These are phyloP conservation scores for Dufourea novaeangliae DNA, from an alignment of 1,140 invertebrate genomes.

Conservation along the genomic window DNA sequence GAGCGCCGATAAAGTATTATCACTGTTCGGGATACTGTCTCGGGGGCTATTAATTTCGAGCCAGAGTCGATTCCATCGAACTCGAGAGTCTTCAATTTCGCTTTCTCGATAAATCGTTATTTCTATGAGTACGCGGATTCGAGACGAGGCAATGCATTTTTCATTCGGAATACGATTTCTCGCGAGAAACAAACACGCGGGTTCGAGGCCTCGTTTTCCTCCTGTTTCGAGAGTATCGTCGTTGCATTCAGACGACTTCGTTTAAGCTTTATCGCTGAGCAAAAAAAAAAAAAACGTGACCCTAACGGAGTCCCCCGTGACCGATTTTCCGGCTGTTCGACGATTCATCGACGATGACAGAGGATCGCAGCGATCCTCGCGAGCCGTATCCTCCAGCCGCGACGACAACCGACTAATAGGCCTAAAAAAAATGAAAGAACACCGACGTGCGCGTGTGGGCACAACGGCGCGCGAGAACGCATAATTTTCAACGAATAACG, in stretches of 20 bases:
- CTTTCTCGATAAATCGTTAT: not conserved
- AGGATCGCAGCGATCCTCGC: not conserved
- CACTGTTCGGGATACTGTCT: not conserved
- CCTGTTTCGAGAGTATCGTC: not conserved
- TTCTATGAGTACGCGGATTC: not conserved
- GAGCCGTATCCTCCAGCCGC: not conserved
- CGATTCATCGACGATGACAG: not conserved
- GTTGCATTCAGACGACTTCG: not conserved
- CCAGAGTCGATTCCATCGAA: not conserved
- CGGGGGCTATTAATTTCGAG: not conserved
- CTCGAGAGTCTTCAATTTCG: not conserved
- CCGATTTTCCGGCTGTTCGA: not conserved
- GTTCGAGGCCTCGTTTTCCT: not conserved
- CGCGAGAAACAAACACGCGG: not conserved
- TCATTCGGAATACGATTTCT: not conserved
- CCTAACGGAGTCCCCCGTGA: not conserved
- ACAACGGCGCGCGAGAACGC: not conserved
- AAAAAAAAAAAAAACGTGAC: not conserved
- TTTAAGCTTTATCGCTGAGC: not conserved
- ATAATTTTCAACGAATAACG: not conserved
- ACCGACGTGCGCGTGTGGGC: not conserved
- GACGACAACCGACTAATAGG: not conserved
- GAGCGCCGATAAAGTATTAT: not conserved
- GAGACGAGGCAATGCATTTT: not conserved
- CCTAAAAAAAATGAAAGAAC: not conserved